These are phyloP conservation scores for Nycticebus coucang DNA, from an alignment of 2,113 vertebrate species.

Conservation along the genomic window DNA sequence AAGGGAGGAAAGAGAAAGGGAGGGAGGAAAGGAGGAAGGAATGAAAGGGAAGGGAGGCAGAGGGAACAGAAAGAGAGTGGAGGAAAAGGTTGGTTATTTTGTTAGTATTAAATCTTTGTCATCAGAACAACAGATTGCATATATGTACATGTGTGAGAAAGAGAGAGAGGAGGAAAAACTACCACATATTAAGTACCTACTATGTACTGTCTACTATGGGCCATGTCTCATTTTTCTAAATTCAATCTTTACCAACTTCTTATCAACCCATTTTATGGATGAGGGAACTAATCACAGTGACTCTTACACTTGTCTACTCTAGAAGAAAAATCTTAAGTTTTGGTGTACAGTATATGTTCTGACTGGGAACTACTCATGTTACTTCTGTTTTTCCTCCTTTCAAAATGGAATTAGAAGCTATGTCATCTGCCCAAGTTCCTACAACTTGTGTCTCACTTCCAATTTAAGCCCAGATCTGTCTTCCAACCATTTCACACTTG, in stretches of 20 bases:
- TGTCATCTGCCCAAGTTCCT: neutral
- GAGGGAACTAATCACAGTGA: neutral
- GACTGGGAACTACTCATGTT: too few species aligned
- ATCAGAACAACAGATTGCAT: neutral
- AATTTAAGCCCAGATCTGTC: neutral
- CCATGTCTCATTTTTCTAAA: neutral
- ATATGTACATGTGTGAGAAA: neutral
- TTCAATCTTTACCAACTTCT: neutral
- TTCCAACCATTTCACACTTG: neutral
- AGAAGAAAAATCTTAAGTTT: neutral
- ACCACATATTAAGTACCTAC: neutral
- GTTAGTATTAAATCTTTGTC: neutral
- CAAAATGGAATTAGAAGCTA: neutral
- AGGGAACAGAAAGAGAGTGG: neutral
- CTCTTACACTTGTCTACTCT: neutral
- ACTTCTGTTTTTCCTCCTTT: neutral
- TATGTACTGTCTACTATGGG: neutral
- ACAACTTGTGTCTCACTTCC: neutral
- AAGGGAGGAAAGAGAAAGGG: too few species aligned
- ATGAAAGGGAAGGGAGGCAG: neutral
- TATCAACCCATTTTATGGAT: neutral
- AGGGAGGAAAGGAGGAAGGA: neutral
- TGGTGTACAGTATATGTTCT: fast-evolving
- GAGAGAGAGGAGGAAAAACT: neutral
- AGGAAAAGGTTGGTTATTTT: neutral